phyloP scores from a whole-genome alignment of 2,113 vertebrate species.

The Steatornis caripensis region DNA sequence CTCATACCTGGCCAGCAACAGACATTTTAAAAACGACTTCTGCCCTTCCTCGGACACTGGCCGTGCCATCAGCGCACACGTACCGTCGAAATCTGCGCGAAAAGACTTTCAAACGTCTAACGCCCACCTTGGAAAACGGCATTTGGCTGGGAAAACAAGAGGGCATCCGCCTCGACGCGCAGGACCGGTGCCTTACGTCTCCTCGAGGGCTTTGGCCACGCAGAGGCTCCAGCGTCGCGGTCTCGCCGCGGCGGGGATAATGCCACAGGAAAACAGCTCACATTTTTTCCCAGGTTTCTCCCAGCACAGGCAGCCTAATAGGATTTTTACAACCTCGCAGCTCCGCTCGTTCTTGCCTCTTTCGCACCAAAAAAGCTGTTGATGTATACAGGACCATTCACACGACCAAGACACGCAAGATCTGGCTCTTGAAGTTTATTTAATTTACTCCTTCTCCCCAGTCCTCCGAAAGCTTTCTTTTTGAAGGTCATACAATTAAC shows the following conservation, averaged over 20 bases:
- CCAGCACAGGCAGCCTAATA: neutral
- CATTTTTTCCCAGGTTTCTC: neutral
- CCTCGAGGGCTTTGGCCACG: neutral
- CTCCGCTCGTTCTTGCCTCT: neutral
- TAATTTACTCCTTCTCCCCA: neutral
- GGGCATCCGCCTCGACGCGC: fast-evolving
- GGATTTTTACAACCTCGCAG: neutral
- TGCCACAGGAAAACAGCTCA: neutral
- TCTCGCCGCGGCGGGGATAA: neutral
- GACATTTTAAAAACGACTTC: neutral
- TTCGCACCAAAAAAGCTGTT: neutral
- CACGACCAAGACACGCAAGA: neutral
- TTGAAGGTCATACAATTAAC: neutral
- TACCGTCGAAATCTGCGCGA: neutral
- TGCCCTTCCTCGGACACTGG: neutral
- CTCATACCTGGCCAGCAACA: neutral
- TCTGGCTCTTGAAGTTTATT: neutral
- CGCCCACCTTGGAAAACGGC: neutral
- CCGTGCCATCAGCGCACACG: fast-evolving
- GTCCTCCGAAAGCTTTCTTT: neutral
- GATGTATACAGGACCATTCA: neutral
- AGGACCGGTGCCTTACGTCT: fast-evolving
- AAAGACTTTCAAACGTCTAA: neutral
- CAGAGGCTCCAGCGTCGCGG: fast-evolving
- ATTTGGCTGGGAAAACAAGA: neutral